These are phyloP conservation scores for Megastigmus dorsalis DNA, from an alignment of 2,888 invertebrate species.

Conservation along the genomic window DNA sequence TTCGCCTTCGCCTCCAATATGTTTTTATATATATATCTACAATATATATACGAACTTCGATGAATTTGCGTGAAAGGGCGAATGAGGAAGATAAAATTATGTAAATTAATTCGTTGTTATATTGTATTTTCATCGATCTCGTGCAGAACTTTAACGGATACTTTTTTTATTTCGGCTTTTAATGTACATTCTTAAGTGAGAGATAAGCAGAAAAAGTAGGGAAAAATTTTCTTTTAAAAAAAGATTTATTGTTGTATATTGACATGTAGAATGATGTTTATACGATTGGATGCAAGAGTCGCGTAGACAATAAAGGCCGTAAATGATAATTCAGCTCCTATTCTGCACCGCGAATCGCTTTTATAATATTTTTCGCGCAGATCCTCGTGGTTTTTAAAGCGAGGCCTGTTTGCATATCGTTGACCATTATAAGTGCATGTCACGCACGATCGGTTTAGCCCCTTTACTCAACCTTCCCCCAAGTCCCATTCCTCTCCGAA, in stretches of 20 bases:
- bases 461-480: background rate
- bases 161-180: conserved; percentile 36
- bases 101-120: conserved; percentile 50
- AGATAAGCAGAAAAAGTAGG: background rate
- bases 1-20: background rate
- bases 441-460: conserved; percentile 59
- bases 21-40: conserved; percentile 19
- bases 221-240: conserved; percentile 1
- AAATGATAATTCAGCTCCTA: conserved; percentile 22
- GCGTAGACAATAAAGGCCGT: conserved; percentile 17
- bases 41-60: no score
- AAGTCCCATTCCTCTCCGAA: background rate
- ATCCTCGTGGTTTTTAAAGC: conserved; percentile 45
- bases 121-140: conserved; percentile 46
- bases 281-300: background rate
- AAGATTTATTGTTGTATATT: conserved; percentile 15
- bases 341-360: conserved; percentile 20
- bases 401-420: conserved; percentile 57
- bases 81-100: conserved; percentile 24
- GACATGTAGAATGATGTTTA: conserved; percentile 12
- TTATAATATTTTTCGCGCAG: conserved; percentile 22
- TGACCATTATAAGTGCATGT: conserved; percentile 55
- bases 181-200: conserved; percentile 25
- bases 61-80: conserved; percentile 10
- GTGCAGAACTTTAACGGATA: conserved; percentile 28